Evolutionary conservation across 30 jellyfish, hydroid and myxozoan species (phyloP).

Genomic region (Aurelia aurita complex sp. Pacific): DNA sequence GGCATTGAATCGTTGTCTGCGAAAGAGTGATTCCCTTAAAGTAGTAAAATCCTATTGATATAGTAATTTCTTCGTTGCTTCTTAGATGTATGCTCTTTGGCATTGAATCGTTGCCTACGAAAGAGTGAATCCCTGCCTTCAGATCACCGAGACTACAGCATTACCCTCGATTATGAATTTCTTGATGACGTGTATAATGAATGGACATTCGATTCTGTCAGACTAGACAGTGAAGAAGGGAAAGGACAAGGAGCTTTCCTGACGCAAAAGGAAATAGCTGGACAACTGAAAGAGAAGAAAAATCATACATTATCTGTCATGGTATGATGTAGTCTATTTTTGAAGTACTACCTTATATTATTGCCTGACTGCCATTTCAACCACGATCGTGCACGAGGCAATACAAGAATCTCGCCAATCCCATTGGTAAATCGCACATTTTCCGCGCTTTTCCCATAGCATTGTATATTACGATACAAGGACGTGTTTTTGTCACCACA

Average conservation of each 20-base stretch:
- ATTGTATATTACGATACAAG: too few species aligned
- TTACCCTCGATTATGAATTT: slow-evolving; percentile 83
- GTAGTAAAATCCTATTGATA: too few species aligned
- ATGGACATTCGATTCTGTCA: slow-evolving; percentile 90
- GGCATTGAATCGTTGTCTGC: slow-evolving; percentile 77
- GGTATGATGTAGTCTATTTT: slow-evolving; percentile 34
- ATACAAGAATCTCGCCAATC: too few species aligned
- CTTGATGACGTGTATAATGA: slow-evolving; percentile 81
- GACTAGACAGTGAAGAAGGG: slow-evolving; percentile 68
- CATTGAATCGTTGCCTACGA: slow-evolving; percentile 74
- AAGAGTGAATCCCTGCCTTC: slow-evolving; percentile 44
- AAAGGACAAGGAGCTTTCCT: slow-evolving; percentile 66
- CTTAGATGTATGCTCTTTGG: slow-evolving; percentile 72
- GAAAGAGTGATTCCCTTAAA: slow-evolving; percentile 9
- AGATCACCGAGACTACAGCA: slow-evolving; percentile 72
- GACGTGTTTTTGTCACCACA: too few species aligned
- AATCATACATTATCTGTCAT: slow-evolving; percentile 70
- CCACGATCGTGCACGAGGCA: too few species aligned
- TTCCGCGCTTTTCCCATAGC: too few species aligned
- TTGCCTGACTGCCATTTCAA: too few species aligned
- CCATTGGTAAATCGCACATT: too few species aligned
- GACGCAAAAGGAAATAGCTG: slow-evolving; percentile 56
- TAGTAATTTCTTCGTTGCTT: not conserved
- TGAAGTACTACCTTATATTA: too few species aligned
- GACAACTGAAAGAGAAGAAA: slow-evolving; percentile 64